Base-by-base conservation (phyloP, 2,113 vertebrate species). In the Xiphophorus couchianus region DNA sequence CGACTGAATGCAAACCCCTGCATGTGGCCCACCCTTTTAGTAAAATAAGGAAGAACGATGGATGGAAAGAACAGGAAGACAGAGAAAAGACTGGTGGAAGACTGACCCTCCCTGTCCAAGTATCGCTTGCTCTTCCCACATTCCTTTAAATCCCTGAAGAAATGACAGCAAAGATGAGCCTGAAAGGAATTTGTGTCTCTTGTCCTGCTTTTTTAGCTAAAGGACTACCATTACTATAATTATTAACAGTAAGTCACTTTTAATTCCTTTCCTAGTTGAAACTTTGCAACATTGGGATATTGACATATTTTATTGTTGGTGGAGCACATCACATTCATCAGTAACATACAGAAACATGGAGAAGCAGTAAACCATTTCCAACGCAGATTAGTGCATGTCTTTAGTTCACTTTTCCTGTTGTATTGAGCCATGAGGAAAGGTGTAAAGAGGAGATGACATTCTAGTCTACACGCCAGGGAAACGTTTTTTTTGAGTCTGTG, bases 41-140 rank as follows among this genome's bases (percentile, higher is more conserved):
- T 71, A 81, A 86, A 61, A 78, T 71, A 29, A 62, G 22, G 25
- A n/a, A 3, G 6, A 17, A 58, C 25, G 51, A 75, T 71, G 78
- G 70, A 88, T 77, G 84, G 68, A 82, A 84, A 86, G 71, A 61
- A 81, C 30, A 37, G 67, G 61, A 88, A 81, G 78, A 84, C 74
- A 88, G 71, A 86, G 77, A 81, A 87, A 78, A 83, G 84, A 83
- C 61, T 80, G 75, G 81, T 76, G 71, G 80, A 81, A 83, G 70
- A 66, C 69, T 78, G 78, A 85, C 84, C 73, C 84, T 85, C 85
- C 82, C 84, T 86, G 82, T 75, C 86, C 85, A 89, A 76, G 82
- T 89, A 91, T 89, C 82, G 62, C 65, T 81, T 81, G 78, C 81
- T 77, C 78, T 89, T 91, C 88, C 88, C 84, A 80, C 85, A 93